Evolutionary conservation across 2,113 vertebrate species (phyloP).

Genomic region (Mola mola): DNA sequence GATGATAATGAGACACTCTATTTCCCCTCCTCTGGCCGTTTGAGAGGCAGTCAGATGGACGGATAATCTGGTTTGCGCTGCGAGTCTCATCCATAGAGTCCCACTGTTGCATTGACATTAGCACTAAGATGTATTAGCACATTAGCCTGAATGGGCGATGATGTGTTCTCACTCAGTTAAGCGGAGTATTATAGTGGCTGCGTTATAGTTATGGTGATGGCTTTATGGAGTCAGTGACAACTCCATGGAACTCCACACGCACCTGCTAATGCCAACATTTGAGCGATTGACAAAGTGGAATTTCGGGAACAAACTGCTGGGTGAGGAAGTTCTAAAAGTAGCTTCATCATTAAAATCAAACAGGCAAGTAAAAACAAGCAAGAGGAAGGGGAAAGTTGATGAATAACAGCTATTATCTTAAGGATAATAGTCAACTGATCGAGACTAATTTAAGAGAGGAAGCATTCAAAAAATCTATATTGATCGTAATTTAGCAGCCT

Average conservation of each 20-base stretch:
- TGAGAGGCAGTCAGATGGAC: constrained; percentile 65
- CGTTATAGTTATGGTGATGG: constrained; percentile 72
- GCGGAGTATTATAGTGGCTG: constrained; percentile 56
- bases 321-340: not conserved
- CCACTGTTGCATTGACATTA: constrained; percentile 68
- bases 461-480: constrained; percentile 45
- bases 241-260: constrained; percentile 66
- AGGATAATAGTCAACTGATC: constrained; percentile 3
- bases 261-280: constrained; percentile 58
- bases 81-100: constrained; percentile 67
- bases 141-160: constrained; percentile 74
- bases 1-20: constrained; percentile 74
- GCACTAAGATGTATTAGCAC: constrained; percentile 75
- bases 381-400: not conserved
- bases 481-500: constrained; percentile 55
- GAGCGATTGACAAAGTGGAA: not conserved
- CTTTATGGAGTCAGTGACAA: constrained; percentile 68
- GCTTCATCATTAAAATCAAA: constrained; percentile 39
- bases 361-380: constrained; percentile 7
- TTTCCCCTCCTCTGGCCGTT: constrained; percentile 66
- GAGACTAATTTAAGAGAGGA: constrained; percentile 18
- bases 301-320: no score
- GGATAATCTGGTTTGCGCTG: constrained; percentile 74
- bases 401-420: no score
- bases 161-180: constrained; percentile 75